Evolutionary conservation across 2,797 vertebrate species (phyloP).

Genomic region (Serranus cabrilla): DNA sequence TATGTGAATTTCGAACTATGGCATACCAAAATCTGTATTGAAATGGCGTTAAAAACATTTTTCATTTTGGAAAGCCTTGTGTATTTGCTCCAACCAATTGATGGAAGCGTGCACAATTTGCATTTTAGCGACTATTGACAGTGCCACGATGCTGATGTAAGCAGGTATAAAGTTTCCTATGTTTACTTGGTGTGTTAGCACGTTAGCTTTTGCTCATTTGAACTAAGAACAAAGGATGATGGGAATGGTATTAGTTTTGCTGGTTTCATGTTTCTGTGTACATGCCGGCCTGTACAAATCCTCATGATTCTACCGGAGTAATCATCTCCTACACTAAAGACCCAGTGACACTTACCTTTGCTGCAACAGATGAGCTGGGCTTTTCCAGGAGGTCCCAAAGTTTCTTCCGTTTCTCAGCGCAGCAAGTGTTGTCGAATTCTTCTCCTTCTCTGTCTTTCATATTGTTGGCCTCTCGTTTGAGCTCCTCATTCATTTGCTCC

Average conservation of each 20-base stretch:
- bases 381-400: conserved; percentile 99
- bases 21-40: no score
- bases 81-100: no score
- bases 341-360: conserved; percentile 90
- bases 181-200: not conserved
- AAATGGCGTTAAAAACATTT: no score
- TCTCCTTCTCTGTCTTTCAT: conserved; percentile 95
- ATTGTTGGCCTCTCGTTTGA: conserved; percentile 96
- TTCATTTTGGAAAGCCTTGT: no score
- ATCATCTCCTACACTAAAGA: conserved; percentile 19
- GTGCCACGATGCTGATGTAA: not conserved
- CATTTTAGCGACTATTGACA: no score
- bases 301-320: not conserved
- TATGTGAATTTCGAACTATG: no score
- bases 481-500: conserved; percentile 99
- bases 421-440: conserved; percentile 98
- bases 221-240: not conserved
- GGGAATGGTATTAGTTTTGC: not conserved
- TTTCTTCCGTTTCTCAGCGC: conserved; percentile 97
- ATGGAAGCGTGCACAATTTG: no score
- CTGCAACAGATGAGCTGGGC: conserved; percentile 97
- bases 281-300: not conserved
- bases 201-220: not conserved
- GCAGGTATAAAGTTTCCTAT: not conserved
- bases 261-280: not conserved